Evolutionary conservation across 1,140 invertebrate genomes (phyloP), one percentile per base, ranked within the genome.

Genomic region (Euwallacea fornicatus): DNA sequence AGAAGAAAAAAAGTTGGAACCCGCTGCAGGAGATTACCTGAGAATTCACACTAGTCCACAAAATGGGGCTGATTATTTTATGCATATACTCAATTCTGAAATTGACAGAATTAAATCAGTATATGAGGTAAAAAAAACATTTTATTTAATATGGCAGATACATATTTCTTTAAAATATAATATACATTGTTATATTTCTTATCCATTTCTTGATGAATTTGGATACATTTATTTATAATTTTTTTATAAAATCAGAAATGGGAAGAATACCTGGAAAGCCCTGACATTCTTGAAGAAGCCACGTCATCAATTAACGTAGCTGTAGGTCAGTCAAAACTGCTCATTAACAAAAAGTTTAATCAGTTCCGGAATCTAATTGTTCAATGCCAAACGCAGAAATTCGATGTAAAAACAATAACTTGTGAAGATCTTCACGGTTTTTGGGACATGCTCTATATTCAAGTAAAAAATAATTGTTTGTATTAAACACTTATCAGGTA

Each of bases 391-490:
- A 42, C 44, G n/a, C 13, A 72, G 13, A 82, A 81, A 58, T 82
- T 83, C 11, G 81, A 81, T 7, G 88, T 86, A 16, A 77, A 77
- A 10, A 74, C 77, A 68, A 87, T 91, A 0, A 85, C 84, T 0
- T 85, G 85, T 47, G 81, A 83, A 54, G 91, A 92, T 82, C 81
- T 92, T 0, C 87, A 91, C 80, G 91, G 90, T 3, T 93, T 91
- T 81, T 92, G 91, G 91, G 90, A 91, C 53, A 89, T 91, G 87
- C 82, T 90, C 7, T 86, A 85, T 55, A 86, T 88, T 70, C 89
- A 92, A 76, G 65, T 66, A 66, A 58, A 33, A 3, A 6, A 8
- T 46, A 33, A 15, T 47, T 61, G 42, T 7, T 41, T 58, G 10
- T n/a, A 42, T 61, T 61, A 41, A 61, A 61, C 42, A 33, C 21